Percentiles rank a stretch among this genome's conserved stretches.
phyloP scores from a whole-genome alignment of 2,797 vertebrate species.

The Lepus oiostolus region DNA sequence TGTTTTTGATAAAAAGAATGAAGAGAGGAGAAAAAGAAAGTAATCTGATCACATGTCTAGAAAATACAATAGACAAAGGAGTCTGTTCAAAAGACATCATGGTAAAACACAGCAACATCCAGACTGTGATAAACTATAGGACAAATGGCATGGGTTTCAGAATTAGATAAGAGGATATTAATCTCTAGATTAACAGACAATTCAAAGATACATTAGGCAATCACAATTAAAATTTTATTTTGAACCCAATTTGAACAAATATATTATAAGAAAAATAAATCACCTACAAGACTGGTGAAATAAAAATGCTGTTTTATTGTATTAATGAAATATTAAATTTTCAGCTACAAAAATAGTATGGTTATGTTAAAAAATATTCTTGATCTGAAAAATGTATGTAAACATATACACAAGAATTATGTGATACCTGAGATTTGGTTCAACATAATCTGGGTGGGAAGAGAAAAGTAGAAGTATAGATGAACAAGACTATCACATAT shows the following conservation, averaged over 20 bases:
- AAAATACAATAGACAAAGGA: neutral
- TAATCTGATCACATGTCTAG: neutral
- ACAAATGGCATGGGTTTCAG: neutral
- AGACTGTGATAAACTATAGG: neutral
- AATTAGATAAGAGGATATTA: neutral
- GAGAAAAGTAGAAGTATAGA: neutral
- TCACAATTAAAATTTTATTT: neutral
- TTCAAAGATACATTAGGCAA: neutral
- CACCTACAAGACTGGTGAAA: neutral
- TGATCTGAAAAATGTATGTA: neutral
- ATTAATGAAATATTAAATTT: neutral
- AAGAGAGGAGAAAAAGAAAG: neutral
- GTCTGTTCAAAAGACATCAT: neutral
- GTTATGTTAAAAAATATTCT: neutral
- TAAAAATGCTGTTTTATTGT: neutral
- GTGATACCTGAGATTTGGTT: neutral
- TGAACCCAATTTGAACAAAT: neutral
- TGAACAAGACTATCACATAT: neutral
- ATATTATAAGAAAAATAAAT: neutral
- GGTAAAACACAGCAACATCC: neutral
- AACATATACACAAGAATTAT: conserved; percentile 12
- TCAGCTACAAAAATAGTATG: neutral
- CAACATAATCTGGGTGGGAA: neutral
- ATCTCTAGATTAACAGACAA: neutral
- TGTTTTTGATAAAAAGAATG: no score